Evolutionary conservation across 1,140 invertebrate species (phyloP).

Genomic region (Fragariocoptes setiger): DNA sequence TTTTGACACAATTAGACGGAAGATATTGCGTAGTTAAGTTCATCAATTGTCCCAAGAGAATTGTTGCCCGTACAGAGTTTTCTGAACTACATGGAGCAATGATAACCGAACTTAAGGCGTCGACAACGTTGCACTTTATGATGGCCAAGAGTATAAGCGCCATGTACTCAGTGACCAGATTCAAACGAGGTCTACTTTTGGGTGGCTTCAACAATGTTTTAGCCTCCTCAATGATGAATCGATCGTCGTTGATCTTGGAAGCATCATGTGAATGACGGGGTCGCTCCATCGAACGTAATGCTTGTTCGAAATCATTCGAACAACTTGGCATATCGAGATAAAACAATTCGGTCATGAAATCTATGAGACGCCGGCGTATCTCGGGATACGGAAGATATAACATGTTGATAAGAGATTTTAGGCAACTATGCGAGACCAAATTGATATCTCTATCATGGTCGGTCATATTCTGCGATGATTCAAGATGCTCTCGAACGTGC

Average conservation of each 20-base stretch:
- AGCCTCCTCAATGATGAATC: conserved; percentile 68
- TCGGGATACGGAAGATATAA: conserved; percentile 54
- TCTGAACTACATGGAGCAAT: conserved; percentile 43
- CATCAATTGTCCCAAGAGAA: conserved; percentile 51
- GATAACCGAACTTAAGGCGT: conserved; percentile 60
- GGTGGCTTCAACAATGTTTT: conserved; percentile 43
- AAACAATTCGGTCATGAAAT: conserved; percentile 59
- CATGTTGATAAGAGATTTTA: conserved; percentile 51
- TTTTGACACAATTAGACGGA: conserved; percentile 42
- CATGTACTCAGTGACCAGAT: conserved; percentile 60
- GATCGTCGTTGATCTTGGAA: conserved; percentile 59
- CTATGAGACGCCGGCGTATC: conserved; percentile 56
- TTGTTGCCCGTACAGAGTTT: conserved; percentile 56
- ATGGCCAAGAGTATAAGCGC: conserved; percentile 59
- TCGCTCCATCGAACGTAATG: conserved; percentile 30
- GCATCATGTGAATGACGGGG: conserved; percentile 32
- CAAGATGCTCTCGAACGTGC: too few relatives aligned
- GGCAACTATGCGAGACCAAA: conserved; percentile 13
- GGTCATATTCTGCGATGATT: too few relatives aligned
- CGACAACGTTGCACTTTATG: conserved; percentile 37
- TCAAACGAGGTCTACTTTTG: conserved; percentile 29
- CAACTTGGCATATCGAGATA: conserved; percentile 48
- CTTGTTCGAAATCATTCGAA: conserved; percentile 60
- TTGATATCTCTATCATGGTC: too few relatives aligned
- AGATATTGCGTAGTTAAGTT: conserved; percentile 32